Evolutionary conservation across 2,113 vertebrate species (phyloP), one percentile per base, ranked within the genome.

Genomic region (Rhinolophus ferrumequinum): DNA sequence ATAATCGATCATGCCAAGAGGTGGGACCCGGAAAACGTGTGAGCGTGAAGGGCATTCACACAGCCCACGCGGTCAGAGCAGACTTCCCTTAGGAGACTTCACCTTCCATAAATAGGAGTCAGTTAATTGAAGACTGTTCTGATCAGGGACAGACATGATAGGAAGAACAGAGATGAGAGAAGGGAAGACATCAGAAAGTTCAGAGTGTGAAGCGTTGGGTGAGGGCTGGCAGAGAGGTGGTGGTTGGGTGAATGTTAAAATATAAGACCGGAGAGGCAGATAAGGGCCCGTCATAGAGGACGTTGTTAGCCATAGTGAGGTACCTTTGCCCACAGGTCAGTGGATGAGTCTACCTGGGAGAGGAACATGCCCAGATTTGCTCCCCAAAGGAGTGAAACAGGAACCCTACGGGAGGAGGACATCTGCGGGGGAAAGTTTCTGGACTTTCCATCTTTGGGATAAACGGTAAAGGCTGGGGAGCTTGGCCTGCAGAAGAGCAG

Each of bases 341-440:
- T 33, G 56, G 3, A 50, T 62, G 24, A 82, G 11, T 77, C 13
- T 18, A 19, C 10, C 18, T 70, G 2, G 13, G 15, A 35, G 41
- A 90, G 50, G 13, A 77, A 33, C 28, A 89, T 35, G 60, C 19
- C 6, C 24, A 66, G 72, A 38, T 79, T 88, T 93, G 38, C 9
- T 91, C 62, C 44, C 44, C n/a, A 16, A 82, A 97, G 73, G 28
- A 93, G 18, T 30, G 28, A 88, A 94, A 35, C 12, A 93, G 79
- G 58, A 96, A 52, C 10, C 15, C 28, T 69, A 8, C 1, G 69
- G 33, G 8, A 91, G 28, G 47, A 66, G 22, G 41, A 41, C 24
- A 41, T 15, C 11, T 52, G 0, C 13, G 47, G 26, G n/a, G 30
- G 50, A 8, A n/a, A 22, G 41, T 72, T 82, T 86, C 38, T 50